A percentile compares a stretch with the other conserved stretches of the same genome.
Conservation (phyloP, 2,888 invertebrate genomes). For the Chloroclystis v-ata region DNA sequence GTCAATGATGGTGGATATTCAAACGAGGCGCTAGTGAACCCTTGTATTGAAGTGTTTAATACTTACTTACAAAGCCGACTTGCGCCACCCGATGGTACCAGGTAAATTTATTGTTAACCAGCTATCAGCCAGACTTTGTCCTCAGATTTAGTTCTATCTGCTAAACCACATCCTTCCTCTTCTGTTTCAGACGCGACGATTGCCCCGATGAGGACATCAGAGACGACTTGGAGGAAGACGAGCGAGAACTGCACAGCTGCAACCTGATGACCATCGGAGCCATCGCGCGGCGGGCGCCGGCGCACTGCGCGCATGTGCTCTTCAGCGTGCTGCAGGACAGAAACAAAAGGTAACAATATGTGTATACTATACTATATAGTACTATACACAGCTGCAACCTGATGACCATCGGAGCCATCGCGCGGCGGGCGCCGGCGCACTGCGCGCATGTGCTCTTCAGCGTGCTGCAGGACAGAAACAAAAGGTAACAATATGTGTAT, state of each 20-base stretch:
- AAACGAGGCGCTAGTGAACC: constrained; percentile 57
- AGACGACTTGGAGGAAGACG: constrained; percentile 66
- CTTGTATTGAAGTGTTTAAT: constrained; percentile 83
- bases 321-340: constrained; percentile 82
- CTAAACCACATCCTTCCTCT: no score
- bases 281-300: constrained; percentile 80
- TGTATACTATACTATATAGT: no score
- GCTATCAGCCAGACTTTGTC: no score
- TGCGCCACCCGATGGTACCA: constrained; percentile 86
- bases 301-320: constrained; percentile 82
- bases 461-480: no score
- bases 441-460: no score
- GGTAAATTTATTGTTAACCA: constrained; percentile 41
- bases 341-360: constrained; percentile 60
- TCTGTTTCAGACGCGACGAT: constrained; percentile 50
- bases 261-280: constrained; percentile 86
- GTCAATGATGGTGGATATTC: constrained; percentile 64
- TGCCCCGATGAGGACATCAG: constrained; percentile 60
- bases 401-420: no score
- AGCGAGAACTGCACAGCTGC: constrained; percentile 72
- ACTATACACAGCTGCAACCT: not conserved
- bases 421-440: no score
- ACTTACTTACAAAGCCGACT: constrained; percentile 88
- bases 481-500: no score
- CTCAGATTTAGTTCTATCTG: no score